Percentiles rank a stretch among this genome's conserved stretches.
Evolutionary conservation across 2,797 vertebrate species (phyloP).

Genomic region (Mycteria americana): DNA sequence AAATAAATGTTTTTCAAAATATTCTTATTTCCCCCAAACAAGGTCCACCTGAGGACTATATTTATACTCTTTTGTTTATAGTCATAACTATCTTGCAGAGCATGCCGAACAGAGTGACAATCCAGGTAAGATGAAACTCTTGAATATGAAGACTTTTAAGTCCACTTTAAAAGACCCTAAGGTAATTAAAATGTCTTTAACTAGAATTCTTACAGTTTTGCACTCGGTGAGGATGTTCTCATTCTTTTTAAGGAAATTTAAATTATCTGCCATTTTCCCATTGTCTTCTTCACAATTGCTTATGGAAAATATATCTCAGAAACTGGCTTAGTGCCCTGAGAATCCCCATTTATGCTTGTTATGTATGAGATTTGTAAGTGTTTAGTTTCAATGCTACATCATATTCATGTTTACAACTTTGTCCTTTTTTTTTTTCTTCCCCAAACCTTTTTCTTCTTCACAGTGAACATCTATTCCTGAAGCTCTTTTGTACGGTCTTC

Average conservation of each 20-base stretch:
- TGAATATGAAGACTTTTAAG: constrained; percentile 7
- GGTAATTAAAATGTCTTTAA: not conserved
- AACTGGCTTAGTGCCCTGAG: not conserved
- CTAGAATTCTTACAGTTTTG: not conserved
- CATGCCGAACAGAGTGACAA: not conserved
- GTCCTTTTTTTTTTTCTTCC: not conserved
- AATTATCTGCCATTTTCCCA: not conserved
- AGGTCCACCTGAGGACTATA: not conserved
- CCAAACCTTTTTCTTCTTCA: not conserved
- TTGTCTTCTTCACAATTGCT: not conserved
- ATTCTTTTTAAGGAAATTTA: not conserved
- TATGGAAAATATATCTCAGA: constrained; percentile 17
- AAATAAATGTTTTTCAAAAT: constrained; percentile 11
- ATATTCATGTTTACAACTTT: not conserved
- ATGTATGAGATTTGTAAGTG: not conserved
- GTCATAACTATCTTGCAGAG: constrained; percentile 29
- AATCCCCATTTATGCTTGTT: not conserved
- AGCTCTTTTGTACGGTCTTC: not conserved
- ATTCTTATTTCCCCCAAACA: not conserved
- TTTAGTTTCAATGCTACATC: not conserved
- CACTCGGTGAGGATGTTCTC: not conserved
- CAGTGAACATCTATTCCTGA: not conserved
- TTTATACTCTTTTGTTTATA: constrained; percentile 16
- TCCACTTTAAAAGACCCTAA: not conserved
- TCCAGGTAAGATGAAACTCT: constrained; percentile 33